Conservation (phyloP, 2,888 invertebrate genomes). For the Rhodophaea formosa region DNA sequence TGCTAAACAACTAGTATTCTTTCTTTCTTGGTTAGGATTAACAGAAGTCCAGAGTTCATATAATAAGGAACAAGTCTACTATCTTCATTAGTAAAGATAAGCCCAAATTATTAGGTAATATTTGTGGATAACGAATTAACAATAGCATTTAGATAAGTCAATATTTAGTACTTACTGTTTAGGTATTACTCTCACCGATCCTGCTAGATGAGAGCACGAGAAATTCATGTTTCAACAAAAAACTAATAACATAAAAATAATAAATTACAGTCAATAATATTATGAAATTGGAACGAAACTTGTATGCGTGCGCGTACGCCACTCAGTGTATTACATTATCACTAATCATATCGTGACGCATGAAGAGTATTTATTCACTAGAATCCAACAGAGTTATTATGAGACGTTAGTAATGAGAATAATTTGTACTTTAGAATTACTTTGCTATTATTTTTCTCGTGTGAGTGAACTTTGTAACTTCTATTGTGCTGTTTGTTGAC, state of each 20-base stretch:
- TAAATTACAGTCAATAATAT: not conserved
- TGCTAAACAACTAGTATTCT: too few species aligned
- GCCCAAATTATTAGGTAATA: too few species aligned
- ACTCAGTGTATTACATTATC: too few species aligned
- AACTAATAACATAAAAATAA: not conserved
- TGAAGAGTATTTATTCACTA: not conserved
- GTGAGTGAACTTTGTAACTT: not conserved
- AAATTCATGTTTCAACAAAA: slow-evolving; percentile 8
- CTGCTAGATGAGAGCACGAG: not conserved
- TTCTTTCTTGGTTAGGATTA: too few species aligned
- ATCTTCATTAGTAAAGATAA: too few species aligned
- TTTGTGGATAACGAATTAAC: too few species aligned
- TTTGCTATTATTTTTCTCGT: not conserved
- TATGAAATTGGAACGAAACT: not conserved
- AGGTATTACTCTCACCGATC: slow-evolving; percentile 21
- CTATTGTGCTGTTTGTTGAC: too few species aligned
- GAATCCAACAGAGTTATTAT: not conserved
- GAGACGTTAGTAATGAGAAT: not conserved
- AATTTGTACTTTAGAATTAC: not conserved
- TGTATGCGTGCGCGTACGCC: too few species aligned
- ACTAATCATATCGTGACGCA: too few species aligned
- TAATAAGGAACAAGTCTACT: too few species aligned
- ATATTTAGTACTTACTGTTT: slow-evolving; percentile 26
- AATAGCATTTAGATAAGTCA: too few species aligned
- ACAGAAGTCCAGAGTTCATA: too few species aligned